These are phyloP conservation scores for Meteorus colon DNA, from an alignment of 2,888 invertebrate species.

Conservation along the genomic window DNA sequence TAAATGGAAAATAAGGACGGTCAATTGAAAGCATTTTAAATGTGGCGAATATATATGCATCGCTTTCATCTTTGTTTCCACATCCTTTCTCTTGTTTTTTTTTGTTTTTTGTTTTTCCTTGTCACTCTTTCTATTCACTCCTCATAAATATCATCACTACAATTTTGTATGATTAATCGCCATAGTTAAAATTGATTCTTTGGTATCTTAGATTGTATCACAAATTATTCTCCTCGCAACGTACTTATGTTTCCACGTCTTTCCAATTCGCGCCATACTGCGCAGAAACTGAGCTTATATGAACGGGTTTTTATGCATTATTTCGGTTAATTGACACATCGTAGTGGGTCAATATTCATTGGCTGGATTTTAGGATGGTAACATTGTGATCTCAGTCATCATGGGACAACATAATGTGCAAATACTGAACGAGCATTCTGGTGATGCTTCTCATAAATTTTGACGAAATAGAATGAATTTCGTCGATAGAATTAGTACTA, in stretches of 20 bases:
- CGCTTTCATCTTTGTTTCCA: background rate
- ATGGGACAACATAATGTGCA: background rate
- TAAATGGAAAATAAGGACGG: background rate
- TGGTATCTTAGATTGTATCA: constrained; percentile 57
- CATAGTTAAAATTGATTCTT: constrained; percentile 44
- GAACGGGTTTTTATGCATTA: constrained; percentile 16
- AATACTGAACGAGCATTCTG: background rate
- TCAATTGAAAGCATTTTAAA: background rate
- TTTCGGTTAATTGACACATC: constrained; percentile 50
- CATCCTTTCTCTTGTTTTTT: constrained; percentile 1
- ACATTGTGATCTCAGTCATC: background rate
- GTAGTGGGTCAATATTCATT: constrained; percentile 28
- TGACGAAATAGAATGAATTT: background rate
- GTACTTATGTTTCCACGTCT: constrained; percentile 6
- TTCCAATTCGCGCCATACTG: background rate
- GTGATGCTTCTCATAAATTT: background rate
- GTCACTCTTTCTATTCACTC: background rate
- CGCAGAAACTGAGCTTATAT: background rate
- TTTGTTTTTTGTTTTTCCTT: background rate
- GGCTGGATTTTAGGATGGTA: constrained; percentile 40
- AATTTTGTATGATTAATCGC: constrained; percentile 15
- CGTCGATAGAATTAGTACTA: background rate
- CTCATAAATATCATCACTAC: constrained; percentile 26
- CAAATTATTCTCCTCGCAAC: constrained; percentile 58
- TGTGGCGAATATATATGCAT: background rate